phyloP scores from a whole-genome alignment of 2,797 vertebrate genomes.

The Xenops minutus region DNA sequence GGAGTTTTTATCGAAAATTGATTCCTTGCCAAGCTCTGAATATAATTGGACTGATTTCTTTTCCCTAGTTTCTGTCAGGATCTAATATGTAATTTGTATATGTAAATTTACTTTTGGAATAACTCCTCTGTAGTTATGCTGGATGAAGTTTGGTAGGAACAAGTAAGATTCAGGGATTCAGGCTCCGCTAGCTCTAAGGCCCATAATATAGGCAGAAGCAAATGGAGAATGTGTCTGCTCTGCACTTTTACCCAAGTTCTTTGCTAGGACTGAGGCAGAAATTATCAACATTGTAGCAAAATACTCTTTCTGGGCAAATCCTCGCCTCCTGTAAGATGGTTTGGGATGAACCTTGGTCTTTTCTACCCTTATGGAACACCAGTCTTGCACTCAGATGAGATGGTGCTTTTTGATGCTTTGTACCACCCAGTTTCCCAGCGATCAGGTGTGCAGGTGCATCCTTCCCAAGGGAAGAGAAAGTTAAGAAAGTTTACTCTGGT shows the following conservation, averaged over 20 bases:
- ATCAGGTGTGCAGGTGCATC: not conserved
- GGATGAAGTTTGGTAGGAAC: not conserved
- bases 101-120: not conserved
- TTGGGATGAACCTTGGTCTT: not conserved
- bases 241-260: rapidly evolving
- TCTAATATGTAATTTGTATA: not conserved
- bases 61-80: not conserved
- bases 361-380: rapidly evolving
- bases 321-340: rapidly evolving
- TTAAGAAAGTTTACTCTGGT: not conserved
- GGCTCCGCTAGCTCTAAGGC: not conserved
- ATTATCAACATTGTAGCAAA: not conserved
- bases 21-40: not conserved
- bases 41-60: not conserved
- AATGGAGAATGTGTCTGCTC: not conserved
- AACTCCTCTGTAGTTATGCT: not conserved
- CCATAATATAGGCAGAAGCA: not conserved
- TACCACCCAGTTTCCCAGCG: not conserved
- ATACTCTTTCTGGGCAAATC: not conserved
- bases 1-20: not conserved
- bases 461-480: not conserved
- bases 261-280: not conserved
- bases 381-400: not conserved
- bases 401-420: not conserved
- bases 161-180: not conserved